phyloP scores from a whole-genome alignment of 2,113 vertebrate species.

The Casuarius casuarius region DNA sequence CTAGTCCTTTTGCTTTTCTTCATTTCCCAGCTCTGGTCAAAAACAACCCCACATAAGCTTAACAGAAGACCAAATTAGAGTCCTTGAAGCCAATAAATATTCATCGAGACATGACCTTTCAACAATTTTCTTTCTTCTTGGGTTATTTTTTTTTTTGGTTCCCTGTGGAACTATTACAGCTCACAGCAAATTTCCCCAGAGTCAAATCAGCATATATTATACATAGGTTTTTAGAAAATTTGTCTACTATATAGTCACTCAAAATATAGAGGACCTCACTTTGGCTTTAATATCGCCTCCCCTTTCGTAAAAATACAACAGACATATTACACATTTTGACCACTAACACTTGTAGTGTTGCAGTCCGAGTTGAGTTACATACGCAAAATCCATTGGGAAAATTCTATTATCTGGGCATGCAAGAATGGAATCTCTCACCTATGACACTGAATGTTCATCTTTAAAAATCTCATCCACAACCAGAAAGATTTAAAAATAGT shows the following conservation, averaged over 20 bases:
- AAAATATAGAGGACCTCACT: background rate
- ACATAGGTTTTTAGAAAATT: background rate
- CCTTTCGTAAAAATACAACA: background rate
- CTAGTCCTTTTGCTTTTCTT: background rate
- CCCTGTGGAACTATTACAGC: background rate
- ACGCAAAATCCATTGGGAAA: background rate
- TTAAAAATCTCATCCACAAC: background rate
- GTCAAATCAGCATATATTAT: rapidly evolving
- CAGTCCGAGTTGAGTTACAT: background rate
- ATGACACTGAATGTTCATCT: background rate
- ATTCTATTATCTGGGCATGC: background rate
- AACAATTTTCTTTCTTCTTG: background rate
- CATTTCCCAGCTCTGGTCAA: background rate
- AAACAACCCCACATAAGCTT: background rate
- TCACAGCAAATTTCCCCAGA: background rate
- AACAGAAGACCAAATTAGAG: background rate
- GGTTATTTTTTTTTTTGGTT: background rate
- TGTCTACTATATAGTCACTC: background rate
- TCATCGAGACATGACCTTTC: background rate
- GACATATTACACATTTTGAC: no score
- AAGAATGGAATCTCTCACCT: background rate
- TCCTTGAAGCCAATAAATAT: background rate
- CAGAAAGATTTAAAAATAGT: background rate
- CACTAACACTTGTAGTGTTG: background rate
- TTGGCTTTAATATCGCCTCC: background rate